These are phyloP conservation scores for Meandrusa payeni DNA, from an alignment of 2,888 invertebrate genomes.

Conservation along the genomic window DNA sequence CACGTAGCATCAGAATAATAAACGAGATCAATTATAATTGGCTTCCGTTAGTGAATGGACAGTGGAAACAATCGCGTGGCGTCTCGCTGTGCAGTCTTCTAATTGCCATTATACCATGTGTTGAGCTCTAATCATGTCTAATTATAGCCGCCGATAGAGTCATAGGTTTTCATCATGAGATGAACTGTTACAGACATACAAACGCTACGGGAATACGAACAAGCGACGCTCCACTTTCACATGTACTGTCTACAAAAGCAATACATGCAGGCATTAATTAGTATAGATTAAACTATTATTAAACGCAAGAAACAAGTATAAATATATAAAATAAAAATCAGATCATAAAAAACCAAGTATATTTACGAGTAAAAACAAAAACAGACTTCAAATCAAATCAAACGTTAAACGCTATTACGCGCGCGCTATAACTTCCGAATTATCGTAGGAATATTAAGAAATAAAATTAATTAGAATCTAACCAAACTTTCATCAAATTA, in stretches of 20 bases:
- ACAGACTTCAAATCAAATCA: too few relatives aligned
- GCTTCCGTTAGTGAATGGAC: slow-evolving; percentile 68
- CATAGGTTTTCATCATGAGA: slow-evolving; percentile 78
- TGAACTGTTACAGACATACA: slow-evolving; percentile 74
- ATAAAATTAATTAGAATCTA: too few relatives aligned
- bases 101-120: slow-evolving; percentile 73
- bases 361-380: too few relatives aligned
- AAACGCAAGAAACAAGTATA: too few relatives aligned
- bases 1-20: slow-evolving; percentile 42
- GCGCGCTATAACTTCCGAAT: too few relatives aligned
- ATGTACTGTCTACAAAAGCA: slow-evolving; percentile 30
- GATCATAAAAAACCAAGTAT: too few relatives aligned
- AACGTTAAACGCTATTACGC: too few relatives aligned
- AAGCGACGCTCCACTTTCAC: slow-evolving; percentile 34
- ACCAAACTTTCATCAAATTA: too few relatives aligned
- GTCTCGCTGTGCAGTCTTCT: slow-evolving; percentile 73
- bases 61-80: slow-evolving; percentile 64
- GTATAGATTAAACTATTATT: too few relatives aligned
- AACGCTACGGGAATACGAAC: slow-evolving; percentile 61
- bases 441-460: too few relatives aligned
- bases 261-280: neutral
- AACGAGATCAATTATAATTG: slow-evolving; percentile 50
- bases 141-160: slow-evolving; percentile 69
- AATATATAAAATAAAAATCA: too few relatives aligned
- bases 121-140: slow-evolving; percentile 77